phyloP scores from a whole-genome alignment of 2,888 invertebrate genomes.

The Drosophila greeni region DNA sequence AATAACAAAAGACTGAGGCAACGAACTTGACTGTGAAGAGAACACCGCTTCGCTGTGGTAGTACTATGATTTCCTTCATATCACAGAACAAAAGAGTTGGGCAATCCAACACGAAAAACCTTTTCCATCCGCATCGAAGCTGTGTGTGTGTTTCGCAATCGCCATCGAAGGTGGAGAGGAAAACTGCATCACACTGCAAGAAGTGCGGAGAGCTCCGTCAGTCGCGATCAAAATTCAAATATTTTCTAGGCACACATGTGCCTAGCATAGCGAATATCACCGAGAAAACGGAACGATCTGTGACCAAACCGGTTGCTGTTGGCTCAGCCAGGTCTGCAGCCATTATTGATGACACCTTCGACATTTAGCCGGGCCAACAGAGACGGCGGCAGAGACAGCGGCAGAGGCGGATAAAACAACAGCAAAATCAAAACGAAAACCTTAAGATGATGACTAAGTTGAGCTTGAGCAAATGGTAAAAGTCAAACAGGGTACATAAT shows the following conservation, averaged over 20 bases:
- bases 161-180: constrained; percentile 36
- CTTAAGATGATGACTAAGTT: constrained; percentile 47
- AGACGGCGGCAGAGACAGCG: background rate
- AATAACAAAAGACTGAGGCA: constrained; percentile 36
- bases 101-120: constrained; percentile 42
- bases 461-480: constrained; percentile 64
- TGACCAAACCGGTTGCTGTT: constrained; percentile 49
- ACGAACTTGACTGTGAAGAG: constrained; percentile 55
- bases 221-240: constrained; percentile 64
- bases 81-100: constrained; percentile 48
- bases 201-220: constrained; percentile 12
- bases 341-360: constrained; percentile 72
- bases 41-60: constrained; percentile 17
- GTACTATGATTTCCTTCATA: constrained; percentile 12
- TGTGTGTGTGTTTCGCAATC: constrained; percentile 53
- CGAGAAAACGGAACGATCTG: constrained; percentile 37
- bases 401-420: constrained; percentile 30
- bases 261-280: constrained; percentile 53
- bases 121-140: constrained; percentile 27
- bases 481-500: constrained; percentile 62
- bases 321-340: constrained; percentile 20
- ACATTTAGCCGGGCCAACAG: constrained; percentile 58
- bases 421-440: constrained; percentile 61
- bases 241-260: constrained; percentile 40
- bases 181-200: constrained; percentile 29